Evolutionary conservation across 2,888 invertebrate species (phyloP).

Genomic region (Eupithecia abbreviata): DNA sequence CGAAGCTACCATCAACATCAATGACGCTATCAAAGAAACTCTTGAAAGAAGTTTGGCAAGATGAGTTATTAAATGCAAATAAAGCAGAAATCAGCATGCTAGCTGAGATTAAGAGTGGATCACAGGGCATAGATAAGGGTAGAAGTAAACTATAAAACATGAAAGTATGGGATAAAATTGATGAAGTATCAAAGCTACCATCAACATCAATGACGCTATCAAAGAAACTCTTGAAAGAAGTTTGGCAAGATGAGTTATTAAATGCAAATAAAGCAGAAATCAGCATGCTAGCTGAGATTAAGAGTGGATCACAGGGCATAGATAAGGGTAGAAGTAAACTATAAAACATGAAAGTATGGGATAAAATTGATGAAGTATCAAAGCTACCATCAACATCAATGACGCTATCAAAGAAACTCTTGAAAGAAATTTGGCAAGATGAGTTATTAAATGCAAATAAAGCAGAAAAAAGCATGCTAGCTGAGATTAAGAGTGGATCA

Average conservation of each 20-base stretch:
- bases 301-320: constrained; percentile 74
- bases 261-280: constrained; percentile 88
- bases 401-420: constrained; percentile 87
- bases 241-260: constrained; percentile 85
- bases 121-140: constrained; percentile 53
- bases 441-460: constrained; percentile 87
- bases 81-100: constrained; percentile 87
- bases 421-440: constrained; percentile 84
- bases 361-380: constrained; percentile 82
- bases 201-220: constrained; percentile 84
- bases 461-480: constrained; percentile 87
- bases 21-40: constrained; percentile 88
- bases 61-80: constrained; percentile 87
- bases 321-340: constrained; percentile 44
- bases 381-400: constrained; percentile 84
- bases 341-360: constrained; percentile 86
- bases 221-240: constrained; percentile 87
- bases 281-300: constrained; percentile 85
- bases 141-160: too few species aligned
- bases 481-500: constrained; percentile 83
- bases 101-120: constrained; percentile 83
- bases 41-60: constrained; percentile 84
- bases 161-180: constrained; percentile 85
- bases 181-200: constrained; percentile 82
- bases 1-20: constrained; percentile 82